Percentiles rank a stretch among this genome's conserved stretches.
Conservation (phyloP, 2,113 vertebrate species). For the Alligator mississippiensis region DNA sequence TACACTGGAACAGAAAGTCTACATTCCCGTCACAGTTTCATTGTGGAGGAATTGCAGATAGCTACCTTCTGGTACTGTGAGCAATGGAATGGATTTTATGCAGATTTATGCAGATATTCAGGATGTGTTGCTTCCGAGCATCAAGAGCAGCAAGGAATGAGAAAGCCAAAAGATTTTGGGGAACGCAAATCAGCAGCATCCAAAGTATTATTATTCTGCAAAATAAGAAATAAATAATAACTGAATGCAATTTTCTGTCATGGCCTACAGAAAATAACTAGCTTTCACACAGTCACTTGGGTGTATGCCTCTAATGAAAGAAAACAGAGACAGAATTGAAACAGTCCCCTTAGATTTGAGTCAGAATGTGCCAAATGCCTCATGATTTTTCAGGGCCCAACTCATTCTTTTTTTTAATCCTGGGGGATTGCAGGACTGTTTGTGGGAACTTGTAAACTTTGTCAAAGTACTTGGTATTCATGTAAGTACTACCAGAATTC, state of each 20-base stretch:
- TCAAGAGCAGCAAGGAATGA: background rate
- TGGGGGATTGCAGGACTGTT: background rate
- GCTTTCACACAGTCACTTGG: background rate
- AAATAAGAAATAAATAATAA: background rate
- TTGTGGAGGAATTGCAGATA: background rate
- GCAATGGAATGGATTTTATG: background rate
- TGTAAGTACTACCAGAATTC: background rate
- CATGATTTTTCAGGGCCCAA: background rate
- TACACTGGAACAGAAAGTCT: constrained; percentile 30
- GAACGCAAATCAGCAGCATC: background rate
- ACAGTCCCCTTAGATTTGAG: background rate
- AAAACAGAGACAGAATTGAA: background rate
- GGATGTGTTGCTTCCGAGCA: background rate
- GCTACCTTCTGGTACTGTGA: background rate
- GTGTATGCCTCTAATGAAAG: background rate
- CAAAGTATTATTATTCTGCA: background rate
- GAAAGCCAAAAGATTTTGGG: background rate
- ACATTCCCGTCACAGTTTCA: background rate
- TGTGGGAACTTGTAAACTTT: background rate
- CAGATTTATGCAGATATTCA: background rate
- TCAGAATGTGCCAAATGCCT: background rate
- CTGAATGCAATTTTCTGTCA: background rate
- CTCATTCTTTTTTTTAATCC: background rate
- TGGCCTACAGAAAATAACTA: background rate
- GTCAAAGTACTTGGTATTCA: background rate